These are phyloP conservation scores for Habrosyne pyritoides DNA, from an alignment of 2,888 invertebrate species.

Conservation along the genomic window DNA sequence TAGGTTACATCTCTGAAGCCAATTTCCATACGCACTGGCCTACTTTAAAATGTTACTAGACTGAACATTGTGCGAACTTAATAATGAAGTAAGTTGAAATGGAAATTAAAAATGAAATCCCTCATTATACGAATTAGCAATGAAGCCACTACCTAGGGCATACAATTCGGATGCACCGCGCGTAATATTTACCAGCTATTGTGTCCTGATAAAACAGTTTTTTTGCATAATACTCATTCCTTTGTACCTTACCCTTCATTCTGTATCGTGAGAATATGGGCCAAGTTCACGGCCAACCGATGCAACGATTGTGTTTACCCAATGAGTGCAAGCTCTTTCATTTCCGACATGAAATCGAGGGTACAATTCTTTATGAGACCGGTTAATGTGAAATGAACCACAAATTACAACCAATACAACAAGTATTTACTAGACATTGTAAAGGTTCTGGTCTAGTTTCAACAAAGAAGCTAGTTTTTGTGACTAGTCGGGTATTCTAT, in stretches of 20 bases:
- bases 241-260: constrained; percentile 55
- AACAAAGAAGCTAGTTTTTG: constrained; percentile 23
- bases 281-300: constrained; percentile 69
- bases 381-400: constrained; percentile 51
- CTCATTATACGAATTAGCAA: neutral
- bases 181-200: constrained; percentile 43
- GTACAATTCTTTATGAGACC: constrained; percentile 40
- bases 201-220: constrained; percentile 43
- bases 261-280: constrained; percentile 73
- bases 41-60: neutral
- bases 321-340: constrained; percentile 35
- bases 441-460: constrained; percentile 30
- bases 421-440: constrained; percentile 11
- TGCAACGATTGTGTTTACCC: constrained; percentile 48
- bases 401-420: constrained; percentile 39
- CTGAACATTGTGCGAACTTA: neutral
- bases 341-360: constrained; percentile 40
- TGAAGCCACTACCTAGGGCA: constrained; percentile 20
- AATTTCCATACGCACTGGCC: constrained; percentile 1
- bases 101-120: neutral
- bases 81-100: neutral
- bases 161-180: constrained; percentile 21
- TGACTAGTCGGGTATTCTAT: constrained; percentile 16
- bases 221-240: constrained; percentile 57
- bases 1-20: neutral